Evolutionary conservation across 2,113 vertebrate species (phyloP).

Genomic region (Meriones unguiculatus): DNA sequence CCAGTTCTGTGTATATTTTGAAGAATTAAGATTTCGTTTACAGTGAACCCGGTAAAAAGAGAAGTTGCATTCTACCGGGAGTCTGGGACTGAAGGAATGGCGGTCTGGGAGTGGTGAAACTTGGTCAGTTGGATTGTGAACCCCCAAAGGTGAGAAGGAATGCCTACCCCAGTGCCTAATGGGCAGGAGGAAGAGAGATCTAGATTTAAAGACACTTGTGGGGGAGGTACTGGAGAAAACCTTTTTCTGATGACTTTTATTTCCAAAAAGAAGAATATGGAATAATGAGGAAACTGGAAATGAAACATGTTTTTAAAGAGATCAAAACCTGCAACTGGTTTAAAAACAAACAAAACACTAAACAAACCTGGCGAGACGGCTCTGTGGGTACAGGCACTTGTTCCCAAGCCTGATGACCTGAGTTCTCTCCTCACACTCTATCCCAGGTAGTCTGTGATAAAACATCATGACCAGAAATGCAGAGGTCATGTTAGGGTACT

Average conservation of each 20-base stretch:
- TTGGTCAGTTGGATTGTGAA: not conserved
- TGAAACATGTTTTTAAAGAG: not conserved
- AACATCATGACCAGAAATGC: not conserved
- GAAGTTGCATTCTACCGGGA: not conserved
- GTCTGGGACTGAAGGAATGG: not conserved
- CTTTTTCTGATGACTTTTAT: not conserved
- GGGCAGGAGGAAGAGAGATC: not conserved
- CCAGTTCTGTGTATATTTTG: conserved; percentile 1
- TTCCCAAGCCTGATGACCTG: not conserved
- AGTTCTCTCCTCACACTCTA: not conserved
- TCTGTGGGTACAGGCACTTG: not conserved
- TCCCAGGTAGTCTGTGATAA: not conserved
- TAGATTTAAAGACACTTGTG: not conserved
- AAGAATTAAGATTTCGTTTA: not conserved
- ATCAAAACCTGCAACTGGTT: not conserved
- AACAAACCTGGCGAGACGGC: not conserved
- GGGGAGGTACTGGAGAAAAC: not conserved
- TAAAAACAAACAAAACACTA: not conserved
- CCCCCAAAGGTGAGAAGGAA: not conserved
- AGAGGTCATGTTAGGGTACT: not conserved
- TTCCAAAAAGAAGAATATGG: conserved; percentile 8
- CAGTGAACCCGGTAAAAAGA: not conserved
- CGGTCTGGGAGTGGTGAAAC: not conserved
- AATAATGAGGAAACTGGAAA: conserved; percentile 42
- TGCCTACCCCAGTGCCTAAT: not conserved